Conservation (phyloP, 2,888 invertebrate species). For the Calephelis perditalis region DNA sequence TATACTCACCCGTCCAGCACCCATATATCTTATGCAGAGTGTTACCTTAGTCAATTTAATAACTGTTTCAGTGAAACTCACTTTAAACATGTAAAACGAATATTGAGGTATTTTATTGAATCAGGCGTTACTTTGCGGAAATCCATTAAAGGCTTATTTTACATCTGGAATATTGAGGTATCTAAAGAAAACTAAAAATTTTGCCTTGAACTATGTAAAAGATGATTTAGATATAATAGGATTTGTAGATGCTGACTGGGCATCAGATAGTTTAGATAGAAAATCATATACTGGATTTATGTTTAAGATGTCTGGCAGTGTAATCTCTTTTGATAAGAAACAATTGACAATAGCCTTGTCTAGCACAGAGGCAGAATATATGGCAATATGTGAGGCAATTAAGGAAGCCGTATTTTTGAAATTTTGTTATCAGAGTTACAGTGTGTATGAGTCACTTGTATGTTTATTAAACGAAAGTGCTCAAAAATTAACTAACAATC, state of each 20-base stretch:
- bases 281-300: not conserved
- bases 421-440: slow-evolving; percentile 18
- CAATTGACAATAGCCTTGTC: slow-evolving; percentile 21
- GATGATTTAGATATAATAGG: not conserved
- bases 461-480: slow-evolving; percentile 26
- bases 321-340: slow-evolving; percentile 12
- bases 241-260: not conserved
- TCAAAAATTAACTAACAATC: slow-evolving; percentile 20
- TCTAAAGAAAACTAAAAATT: slow-evolving; percentile 1
- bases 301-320: not conserved
- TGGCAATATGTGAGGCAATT: slow-evolving; percentile 17
- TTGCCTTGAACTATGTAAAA: not conserved
- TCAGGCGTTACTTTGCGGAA: too few relatives aligned
- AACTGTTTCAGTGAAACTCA: not conserved
- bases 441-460: slow-evolving; percentile 15
- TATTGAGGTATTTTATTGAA: too few relatives aligned
- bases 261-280: slow-evolving; percentile 1
- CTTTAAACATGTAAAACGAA: not conserved
- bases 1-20: slow-evolving; percentile 14
- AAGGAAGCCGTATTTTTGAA: slow-evolving; percentile 21
- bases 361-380: slow-evolving; percentile 13
- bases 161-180: too few relatives aligned
- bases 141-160: too few relatives aligned
- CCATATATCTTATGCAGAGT: slow-evolving; percentile 12
- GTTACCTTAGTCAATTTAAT: slow-evolving; percentile 5